Conservation (phyloP, 2,888 invertebrate species). For the Yponomeuta malinellus region DNA sequence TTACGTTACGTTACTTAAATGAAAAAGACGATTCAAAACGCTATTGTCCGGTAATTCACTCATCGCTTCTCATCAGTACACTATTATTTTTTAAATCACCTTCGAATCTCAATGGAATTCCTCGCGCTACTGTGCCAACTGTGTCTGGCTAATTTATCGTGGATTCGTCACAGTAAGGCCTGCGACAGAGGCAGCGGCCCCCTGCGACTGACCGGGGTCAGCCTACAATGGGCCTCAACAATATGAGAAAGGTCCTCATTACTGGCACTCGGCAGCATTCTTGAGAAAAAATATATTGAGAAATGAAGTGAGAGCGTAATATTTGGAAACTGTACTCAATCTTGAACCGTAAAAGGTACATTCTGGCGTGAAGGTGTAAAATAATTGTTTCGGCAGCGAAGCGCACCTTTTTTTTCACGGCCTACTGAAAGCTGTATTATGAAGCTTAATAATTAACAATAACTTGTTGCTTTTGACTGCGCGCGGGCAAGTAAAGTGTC, state of each 20-base stretch:
- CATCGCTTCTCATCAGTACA: slow-evolving; percentile 3
- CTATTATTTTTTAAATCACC: slow-evolving; percentile 18
- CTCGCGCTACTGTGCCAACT: slow-evolving; percentile 16
- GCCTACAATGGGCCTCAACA: slow-evolving; percentile 50
- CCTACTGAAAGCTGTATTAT: slow-evolving; percentile 27
- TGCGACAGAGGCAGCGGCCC: slow-evolving; percentile 46
- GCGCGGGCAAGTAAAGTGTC: slow-evolving; percentile 15
- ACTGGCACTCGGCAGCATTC: slow-evolving; percentile 27
- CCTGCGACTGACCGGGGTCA: slow-evolving; percentile 36
- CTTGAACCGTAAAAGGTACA: not conserved
- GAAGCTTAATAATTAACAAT: slow-evolving; percentile 34
- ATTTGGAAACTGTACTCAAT: not conserved
- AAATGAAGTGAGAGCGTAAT: not conserved
- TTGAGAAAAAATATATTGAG: slow-evolving; percentile 7
- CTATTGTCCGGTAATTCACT: not conserved
- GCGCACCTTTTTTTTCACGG: slow-evolving; percentile 25
- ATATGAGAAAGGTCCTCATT: slow-evolving; percentile 50
- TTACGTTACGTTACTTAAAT: not conserved
- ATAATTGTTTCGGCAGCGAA: slow-evolving; percentile 21
- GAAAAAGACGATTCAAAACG: not conserved
- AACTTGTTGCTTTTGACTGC: slow-evolving; percentile 22
- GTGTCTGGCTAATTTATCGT: slow-evolving; percentile 7
- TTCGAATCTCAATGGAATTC: slow-evolving; percentile 27
- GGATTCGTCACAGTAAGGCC: slow-evolving; percentile 30
- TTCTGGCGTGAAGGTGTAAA: not conserved